Conservation (phyloP, 2,888 invertebrate genomes). For the Apamea monoglypha region DNA sequence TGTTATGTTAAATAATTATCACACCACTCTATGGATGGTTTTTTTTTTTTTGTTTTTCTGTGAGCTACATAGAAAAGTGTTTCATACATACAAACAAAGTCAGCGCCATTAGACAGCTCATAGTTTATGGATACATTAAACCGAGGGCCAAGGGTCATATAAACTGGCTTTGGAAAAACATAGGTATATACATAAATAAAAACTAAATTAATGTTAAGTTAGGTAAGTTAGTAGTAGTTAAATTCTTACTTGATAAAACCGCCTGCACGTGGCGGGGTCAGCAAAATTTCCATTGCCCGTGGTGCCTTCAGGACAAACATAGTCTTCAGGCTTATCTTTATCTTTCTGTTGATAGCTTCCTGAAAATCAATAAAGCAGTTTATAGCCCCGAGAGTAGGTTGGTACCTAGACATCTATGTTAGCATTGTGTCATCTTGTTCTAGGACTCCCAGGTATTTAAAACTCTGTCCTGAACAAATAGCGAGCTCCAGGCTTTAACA, state of each 20-base stretch:
- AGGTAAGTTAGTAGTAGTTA: no score
- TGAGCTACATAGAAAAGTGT: conserved; percentile 19
- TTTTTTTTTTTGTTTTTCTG: conserved; percentile 13
- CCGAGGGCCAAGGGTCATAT: background rate
- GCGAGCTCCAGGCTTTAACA: conserved; percentile 38
- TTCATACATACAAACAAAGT: conserved; percentile 4
- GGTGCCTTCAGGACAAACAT: conserved; percentile 94
- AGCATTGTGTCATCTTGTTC: conserved; percentile 39
- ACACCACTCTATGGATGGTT: conserved; percentile 40
- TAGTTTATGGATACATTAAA: conserved; percentile 26
- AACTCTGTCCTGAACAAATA: conserved; percentile 53
- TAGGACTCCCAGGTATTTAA: conserved; percentile 44
- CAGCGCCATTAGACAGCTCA: background rate
- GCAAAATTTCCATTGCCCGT: conserved; percentile 96
- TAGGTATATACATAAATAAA: background rate
- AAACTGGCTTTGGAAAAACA: background rate
- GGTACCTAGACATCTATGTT: conserved; percentile 5
- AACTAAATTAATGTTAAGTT: background rate
- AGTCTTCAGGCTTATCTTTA: conserved; percentile 91
- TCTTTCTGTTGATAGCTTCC: conserved; percentile 88
- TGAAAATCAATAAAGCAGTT: conserved; percentile 72
- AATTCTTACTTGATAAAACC: conserved; percentile 95
- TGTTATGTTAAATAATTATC: conserved; percentile 28
- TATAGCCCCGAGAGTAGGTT: conserved; percentile 19
- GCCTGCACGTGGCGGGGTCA: conserved; percentile 96